These are phyloP conservation scores for Apis florea DNA, from an alignment of 1,140 invertebrate genomes.

Conservation along the genomic window DNA sequence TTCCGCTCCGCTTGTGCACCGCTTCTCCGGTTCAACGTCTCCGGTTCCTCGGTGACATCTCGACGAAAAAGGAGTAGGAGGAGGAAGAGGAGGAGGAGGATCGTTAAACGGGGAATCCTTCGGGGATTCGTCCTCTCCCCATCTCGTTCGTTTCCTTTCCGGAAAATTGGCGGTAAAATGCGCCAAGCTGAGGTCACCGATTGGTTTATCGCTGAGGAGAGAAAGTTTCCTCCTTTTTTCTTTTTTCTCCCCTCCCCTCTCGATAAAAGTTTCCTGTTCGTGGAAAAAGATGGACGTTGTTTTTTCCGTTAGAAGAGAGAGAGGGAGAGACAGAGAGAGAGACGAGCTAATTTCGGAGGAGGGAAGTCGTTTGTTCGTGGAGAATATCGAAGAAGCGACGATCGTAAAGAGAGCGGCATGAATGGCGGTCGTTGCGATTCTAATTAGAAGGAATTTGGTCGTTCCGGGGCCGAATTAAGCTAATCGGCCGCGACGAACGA, in stretches of 20 bases:
- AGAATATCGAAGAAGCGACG: background rate
- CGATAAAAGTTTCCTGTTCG: too few relatives aligned
- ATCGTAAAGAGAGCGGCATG: conserved; percentile 45
- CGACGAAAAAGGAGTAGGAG: conserved; percentile 69
- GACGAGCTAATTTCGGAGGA: background rate
- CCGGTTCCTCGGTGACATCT: conserved; percentile 78
- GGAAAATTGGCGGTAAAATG: background rate
- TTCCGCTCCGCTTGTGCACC: conserved; percentile 67
- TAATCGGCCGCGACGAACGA: conserved; percentile 61
- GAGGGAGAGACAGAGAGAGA: background rate
- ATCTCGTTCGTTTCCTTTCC: background rate
- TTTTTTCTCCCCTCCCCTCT: too few relatives aligned
- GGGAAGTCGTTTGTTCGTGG: background rate
- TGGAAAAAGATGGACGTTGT: background rate
- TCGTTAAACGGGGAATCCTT: conserved; percentile 56
- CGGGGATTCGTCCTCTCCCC: background rate
- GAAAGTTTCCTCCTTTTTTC: too few relatives aligned
- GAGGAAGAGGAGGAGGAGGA: too few relatives aligned
- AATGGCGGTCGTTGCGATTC: conserved; percentile 62
- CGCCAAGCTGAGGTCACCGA: too few relatives aligned
- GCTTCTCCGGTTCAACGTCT: conserved; percentile 69
- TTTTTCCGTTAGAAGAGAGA: background rate
- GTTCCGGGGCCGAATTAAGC: conserved; percentile 68
- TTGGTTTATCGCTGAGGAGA: too few relatives aligned
- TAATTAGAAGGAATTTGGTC: conserved; percentile 75